Evolutionary conservation across 92 coral and sea anemone genomes (phyloP), one percentile per base, ranked within the genome.

Genomic region (Palythoa heliodiscus): DNA sequence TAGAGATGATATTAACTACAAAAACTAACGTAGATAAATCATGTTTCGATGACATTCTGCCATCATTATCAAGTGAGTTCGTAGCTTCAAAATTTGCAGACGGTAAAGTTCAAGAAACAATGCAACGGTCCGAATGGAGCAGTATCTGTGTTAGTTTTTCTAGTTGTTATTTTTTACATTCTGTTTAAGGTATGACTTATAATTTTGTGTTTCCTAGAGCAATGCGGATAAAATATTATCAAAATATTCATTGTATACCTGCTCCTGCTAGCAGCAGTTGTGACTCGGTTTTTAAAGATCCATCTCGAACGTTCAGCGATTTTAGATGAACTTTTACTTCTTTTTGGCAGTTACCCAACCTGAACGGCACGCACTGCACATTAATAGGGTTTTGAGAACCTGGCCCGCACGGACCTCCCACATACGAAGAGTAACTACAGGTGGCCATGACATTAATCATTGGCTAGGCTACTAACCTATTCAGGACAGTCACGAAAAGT

Each of bases 251-350:
- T 61, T 16, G 2, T 61, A 61, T 83, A 83, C 80, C 87, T 83
- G 87, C 87, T 38, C 87, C 71, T 48, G 87, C 87, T 16, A 83
- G 70, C 61, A 83, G 87, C 63, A 72, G 52, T 23, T 83, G 87
- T 0, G 71, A 52, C 87, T 71, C 87, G 2, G 66, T 66, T 48
- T 75, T 50, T 83, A 83, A 70, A 17, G 77, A 35, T 47, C 77
- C 53, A 69, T 83, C 86, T 52, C 86, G 54, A 39, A 83, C 86
- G 60, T 69, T 83, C 52, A 83, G 68, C 39, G 38, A 83, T 22
- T 69, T 83, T 58, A 83, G 55, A 83, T 82, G 86, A 15, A 53
- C 86, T 69, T 69, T 82, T 20, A 83, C 60, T 14, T 61, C 52
- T 70, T 76, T 66, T 38, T 68, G 43, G 43, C 77, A 83, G 74